Evolutionary conservation across 1,140 invertebrate species (phyloP).

Genomic region (Ceratina japonica): DNA sequence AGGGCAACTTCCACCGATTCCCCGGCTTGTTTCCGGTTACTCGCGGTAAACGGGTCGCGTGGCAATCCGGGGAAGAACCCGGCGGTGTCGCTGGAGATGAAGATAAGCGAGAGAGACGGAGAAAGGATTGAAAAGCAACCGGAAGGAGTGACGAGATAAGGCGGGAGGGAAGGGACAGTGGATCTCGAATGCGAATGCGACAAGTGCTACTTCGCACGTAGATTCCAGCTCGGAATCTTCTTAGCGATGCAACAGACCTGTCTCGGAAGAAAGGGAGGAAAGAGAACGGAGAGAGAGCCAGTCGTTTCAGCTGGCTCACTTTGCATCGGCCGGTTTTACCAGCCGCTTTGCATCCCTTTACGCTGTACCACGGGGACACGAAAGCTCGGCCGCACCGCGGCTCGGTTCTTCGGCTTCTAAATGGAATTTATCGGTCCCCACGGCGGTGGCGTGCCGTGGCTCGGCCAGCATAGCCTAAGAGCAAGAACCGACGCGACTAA

Average conservation of each 20-base stretch:
- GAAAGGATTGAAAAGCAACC: background rate
- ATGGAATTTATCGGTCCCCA: constrained; percentile 57
- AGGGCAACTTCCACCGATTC: background rate
- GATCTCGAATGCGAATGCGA: constrained; percentile 4
- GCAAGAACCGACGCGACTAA: background rate
- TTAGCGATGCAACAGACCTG: constrained; percentile 49
- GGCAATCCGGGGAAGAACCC: background rate
- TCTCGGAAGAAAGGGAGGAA: background rate
- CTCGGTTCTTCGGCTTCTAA: constrained; percentile 31
- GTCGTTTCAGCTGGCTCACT: constrained; percentile 38
- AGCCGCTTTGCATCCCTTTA: constrained; percentile 45
- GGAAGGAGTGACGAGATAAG: background rate
- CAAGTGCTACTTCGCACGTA: constrained; percentile 62
- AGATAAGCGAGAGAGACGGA: background rate
- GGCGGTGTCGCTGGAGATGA: too few relatives aligned
- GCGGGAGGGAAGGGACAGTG: background rate
- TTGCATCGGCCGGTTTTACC: constrained; percentile 53
- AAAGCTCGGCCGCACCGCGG: background rate
- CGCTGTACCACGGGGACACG: background rate
- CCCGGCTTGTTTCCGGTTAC: background rate
- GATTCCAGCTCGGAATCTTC: constrained; percentile 61
- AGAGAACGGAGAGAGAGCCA: background rate
- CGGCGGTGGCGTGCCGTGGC: background rate
- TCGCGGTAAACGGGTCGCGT: background rate
- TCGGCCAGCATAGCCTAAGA: background rate